phyloP scores from a whole-genome alignment of 2,888 invertebrate species.

The Eremobia ochroleuca region DNA sequence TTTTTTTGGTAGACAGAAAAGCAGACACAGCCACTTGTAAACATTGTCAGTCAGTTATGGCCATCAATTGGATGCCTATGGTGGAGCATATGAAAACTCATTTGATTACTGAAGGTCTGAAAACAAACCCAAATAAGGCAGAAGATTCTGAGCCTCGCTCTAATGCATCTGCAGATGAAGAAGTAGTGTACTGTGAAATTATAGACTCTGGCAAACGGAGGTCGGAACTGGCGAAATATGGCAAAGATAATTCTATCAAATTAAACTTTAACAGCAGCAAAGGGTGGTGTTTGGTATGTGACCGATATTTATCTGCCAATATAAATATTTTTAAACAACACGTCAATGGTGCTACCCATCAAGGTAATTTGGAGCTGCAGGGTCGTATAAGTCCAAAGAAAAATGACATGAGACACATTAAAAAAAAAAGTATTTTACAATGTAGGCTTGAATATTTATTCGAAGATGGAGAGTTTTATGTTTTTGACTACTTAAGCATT shows the following conservation, averaged over 20 bases:
- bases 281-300: slow-evolving; percentile 79
- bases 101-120: slow-evolving; percentile 43
- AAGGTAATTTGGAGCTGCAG: slow-evolving; percentile 74
- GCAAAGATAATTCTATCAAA: slow-evolving; percentile 75
- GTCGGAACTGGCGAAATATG: slow-evolving; percentile 74
- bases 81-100: slow-evolving; percentile 64
- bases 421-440: slow-evolving; percentile 35
- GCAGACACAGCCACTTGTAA: slow-evolving; percentile 72
- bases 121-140: neutral
- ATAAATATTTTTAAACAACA: slow-evolving; percentile 75
- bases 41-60: slow-evolving; percentile 69
- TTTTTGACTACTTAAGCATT: slow-evolving; percentile 68
- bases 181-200: slow-evolving; percentile 30
- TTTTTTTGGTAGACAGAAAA: slow-evolving; percentile 69
- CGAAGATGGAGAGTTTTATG: slow-evolving; percentile 59
- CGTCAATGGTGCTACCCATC: slow-evolving; percentile 73
- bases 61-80: slow-evolving; percentile 62
- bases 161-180: slow-evolving; percentile 41
- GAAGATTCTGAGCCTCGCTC: slow-evolving; percentile 21
- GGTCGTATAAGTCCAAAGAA: slow-evolving; percentile 64
- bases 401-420: slow-evolving; percentile 19
- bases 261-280: slow-evolving; percentile 77
- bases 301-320: slow-evolving; percentile 72
- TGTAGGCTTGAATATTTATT: slow-evolving; percentile 42
- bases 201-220: slow-evolving; percentile 77